Evolutionary conservation across 2,888 invertebrate genomes (phyloP), one percentile per base, ranked within the genome.

Genomic region (Platycnemis pennipes): DNA sequence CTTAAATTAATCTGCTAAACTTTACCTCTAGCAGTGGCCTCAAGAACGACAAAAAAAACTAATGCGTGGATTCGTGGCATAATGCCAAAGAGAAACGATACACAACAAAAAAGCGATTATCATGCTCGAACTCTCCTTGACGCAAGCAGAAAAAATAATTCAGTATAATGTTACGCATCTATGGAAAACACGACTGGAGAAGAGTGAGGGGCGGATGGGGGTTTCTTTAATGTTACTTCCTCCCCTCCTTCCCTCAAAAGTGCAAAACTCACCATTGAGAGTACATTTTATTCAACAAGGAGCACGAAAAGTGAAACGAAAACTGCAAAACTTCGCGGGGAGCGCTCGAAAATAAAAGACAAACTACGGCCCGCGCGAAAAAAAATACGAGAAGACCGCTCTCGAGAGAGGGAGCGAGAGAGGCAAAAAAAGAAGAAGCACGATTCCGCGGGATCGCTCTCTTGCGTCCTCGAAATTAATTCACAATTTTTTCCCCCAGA

Each of bases 301-400:
- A 77, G 77, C 77, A 1, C 37, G 16, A 37, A 77, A 77, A 77
- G 77, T 77, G 77, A 77, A 77, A 77, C 37, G 77, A 77, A 77
- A 77, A 77, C 37, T 37, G 31, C 16, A 37, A 77, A 77, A 77
- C 31, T 77, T 37, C 31, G 37, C 77, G 77, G 1, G 77, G 31
- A 7, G 37, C 5, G 77, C 26, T n/a, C 63, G 63, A 63, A 63
- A 8, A 5, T 26, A 63, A 63, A 63, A 63, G n/a, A 37, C 2
- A 77, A 77, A 37, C 31, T 11, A 3, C 5, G 37, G 0, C 11
- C 37, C 77, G 26, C 77, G 13, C 77, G 16, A 16, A 69, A 37
- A 77, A 37, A 77, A 77, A 77, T 77, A 2, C 37, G 37, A 11
- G 49, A n/a, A n/a, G 77, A 77, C 37, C 31, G n/a, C 77, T 37